Conservation (phyloP, 2,888 invertebrate species). For the Seira sanloemensis region DNA sequence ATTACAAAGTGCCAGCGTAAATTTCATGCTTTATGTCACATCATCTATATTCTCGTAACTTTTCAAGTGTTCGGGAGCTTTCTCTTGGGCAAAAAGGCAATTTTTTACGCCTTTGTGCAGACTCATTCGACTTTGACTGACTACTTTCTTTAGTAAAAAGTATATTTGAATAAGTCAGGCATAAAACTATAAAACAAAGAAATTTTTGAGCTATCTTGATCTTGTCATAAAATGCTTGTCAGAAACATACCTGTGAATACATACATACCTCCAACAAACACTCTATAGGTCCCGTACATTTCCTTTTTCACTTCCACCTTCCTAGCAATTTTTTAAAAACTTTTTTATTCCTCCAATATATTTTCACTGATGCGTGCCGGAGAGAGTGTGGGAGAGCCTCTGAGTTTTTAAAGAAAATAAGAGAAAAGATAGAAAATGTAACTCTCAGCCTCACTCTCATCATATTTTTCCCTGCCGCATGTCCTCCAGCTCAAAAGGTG, state of each 20-base stretch:
- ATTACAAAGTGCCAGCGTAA: conserved; percentile 11
- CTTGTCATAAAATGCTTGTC: no score
- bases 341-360: not conserved
- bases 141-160: no score
- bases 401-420: not conserved
- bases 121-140: not conserved
- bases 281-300: not conserved
- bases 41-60: not conserved
- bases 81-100: not conserved
- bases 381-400: not conserved
- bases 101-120: not conserved
- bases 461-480: not conserved
- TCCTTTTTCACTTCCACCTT: not conserved
- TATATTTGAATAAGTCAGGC: no score
- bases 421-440: not conserved
- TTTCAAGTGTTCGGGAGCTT: not conserved
- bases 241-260: not conserved
- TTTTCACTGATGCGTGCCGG: not conserved
- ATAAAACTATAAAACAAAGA: not conserved
- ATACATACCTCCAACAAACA: not conserved
- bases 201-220: not conserved
- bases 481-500: not conserved
- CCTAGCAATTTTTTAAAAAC: not conserved
- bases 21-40: conserved; percentile 15
- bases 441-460: not conserved